These are phyloP conservation scores for Drosophila parvula DNA, from an alignment of 1,140 invertebrate genomes.

Conservation along the genomic window DNA sequence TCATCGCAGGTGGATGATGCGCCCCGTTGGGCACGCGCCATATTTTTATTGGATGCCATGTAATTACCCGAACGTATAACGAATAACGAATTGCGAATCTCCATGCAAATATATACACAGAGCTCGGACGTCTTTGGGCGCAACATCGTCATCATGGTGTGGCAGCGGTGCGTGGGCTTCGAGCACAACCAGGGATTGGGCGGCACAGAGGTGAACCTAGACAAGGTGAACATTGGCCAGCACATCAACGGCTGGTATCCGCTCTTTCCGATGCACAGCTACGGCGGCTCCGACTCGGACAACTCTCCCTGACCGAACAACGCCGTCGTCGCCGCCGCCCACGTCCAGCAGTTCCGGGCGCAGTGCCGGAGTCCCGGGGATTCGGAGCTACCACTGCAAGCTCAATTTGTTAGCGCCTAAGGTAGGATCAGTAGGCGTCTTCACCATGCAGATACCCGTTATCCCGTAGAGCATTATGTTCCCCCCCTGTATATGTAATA, in stretches of 20 bases:
- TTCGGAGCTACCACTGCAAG: constrained; percentile 48
- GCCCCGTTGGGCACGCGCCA: constrained; percentile 26
- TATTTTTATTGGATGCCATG: constrained; percentile 48
- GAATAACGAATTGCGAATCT: constrained; percentile 59
- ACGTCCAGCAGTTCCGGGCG: constrained; percentile 21
- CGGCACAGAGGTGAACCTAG: constrained; percentile 92
- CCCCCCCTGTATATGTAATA: constrained; percentile 36
- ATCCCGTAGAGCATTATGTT: constrained; percentile 2
- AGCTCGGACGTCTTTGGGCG: constrained; percentile 92
- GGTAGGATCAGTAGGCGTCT: constrained; percentile 17
- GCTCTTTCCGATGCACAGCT: constrained; percentile 91
- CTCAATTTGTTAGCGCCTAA: constrained; percentile 80
- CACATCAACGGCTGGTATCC: constrained; percentile 95
- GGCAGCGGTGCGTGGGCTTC: constrained; percentile 93
- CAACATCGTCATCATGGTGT: constrained; percentile 91
- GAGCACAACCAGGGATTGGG: constrained; percentile 95
- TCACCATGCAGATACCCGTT: constrained; percentile 2
- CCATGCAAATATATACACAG: constrained; percentile 75
- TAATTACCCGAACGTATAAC: constrained; percentile 56
- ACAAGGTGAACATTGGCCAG: constrained; percentile 90
- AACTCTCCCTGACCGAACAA: constrained; percentile 88
- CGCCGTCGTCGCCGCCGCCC: neutral
- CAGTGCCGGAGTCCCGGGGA: constrained; percentile 56
- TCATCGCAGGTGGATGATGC: neutral
- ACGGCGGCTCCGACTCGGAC: constrained; percentile 88